Evolutionary conservation across 1,140 invertebrate species (phyloP), one percentile per base, ranked within the genome.

Genomic region (Akabosia matsudoensis): DNA sequence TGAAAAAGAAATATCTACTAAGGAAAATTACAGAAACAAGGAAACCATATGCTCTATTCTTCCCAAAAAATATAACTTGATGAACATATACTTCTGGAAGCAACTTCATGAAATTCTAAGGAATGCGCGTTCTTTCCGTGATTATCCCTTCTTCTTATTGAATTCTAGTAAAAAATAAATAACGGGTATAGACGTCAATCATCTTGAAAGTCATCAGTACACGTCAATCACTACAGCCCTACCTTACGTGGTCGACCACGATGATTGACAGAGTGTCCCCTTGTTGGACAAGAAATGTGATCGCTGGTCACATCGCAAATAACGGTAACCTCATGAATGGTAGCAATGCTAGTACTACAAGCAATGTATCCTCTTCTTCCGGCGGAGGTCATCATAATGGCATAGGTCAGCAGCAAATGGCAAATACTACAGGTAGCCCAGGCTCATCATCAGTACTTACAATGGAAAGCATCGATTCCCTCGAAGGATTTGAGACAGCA

Each of bases 201-300:
- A 67, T 16, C 24, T n/a, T 22, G 3, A 61, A 61, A 24, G 10
- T 61, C 54, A 61, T 61, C 54, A 61, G 26, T 14, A 24, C 7
- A 61, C 54, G 54, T 61, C 54, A 61, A 24, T 61, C 54, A 61
- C 26, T 14, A n/a, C 26, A n/a, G 16, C 26, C 54, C 54, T 24
- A 1, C 10, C 61, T 30, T 31, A 4, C 30, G 28, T 7, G 13
- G 7, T 2, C 61, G 28, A 70, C 45, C 70, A 51, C 70, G 70
- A 81, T 81, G 80, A 81, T 81, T 79, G 80, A 81, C 80, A 81
- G 78, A 71, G 80, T 81, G 14, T 81, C 80, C 31, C 78, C 80
- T 34, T 79, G 80, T 67, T 81, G 80, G 80, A 81, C 78, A 67
- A 54, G 78, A 74, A 81, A 81, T 75, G 74, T 78, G 61, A 77